These are phyloP conservation scores for Synanthedon tipuliformis DNA, from an alignment of 2,888 invertebrate species.

Conservation along the genomic window DNA sequence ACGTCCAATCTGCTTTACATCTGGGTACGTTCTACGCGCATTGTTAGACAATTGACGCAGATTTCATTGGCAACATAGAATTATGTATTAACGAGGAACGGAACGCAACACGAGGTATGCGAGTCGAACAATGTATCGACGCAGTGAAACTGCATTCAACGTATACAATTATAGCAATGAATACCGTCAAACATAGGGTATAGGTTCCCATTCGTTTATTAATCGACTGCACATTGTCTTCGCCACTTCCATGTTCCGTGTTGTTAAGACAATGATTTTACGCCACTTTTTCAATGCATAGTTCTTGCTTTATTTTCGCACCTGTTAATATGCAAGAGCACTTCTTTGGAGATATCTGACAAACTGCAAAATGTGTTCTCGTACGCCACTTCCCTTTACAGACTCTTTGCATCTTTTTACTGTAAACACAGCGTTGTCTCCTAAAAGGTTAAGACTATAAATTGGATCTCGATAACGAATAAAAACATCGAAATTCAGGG, in stretches of 20 bases:
- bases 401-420: constrained; percentile 22
- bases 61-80: constrained; percentile 54
- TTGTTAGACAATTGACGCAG: constrained; percentile 35
- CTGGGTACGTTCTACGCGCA: constrained; percentile 19
- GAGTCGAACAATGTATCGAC: constrained; percentile 28
- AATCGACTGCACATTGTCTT: constrained; percentile 61
- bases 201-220: constrained; percentile 55
- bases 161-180: constrained; percentile 63
- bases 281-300: constrained; percentile 39
- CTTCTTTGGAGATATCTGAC: constrained; percentile 29
- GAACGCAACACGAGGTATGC: constrained; percentile 24
- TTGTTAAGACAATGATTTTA: constrained; percentile 54
- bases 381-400: constrained; percentile 37
- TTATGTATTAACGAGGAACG: constrained; percentile 43
- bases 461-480: constrained; percentile 17
- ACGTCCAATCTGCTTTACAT: constrained; percentile 36
- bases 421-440: constrained; percentile 15
- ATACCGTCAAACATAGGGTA: constrained; percentile 41
- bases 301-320: constrained; percentile 14
- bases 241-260: constrained; percentile 44
- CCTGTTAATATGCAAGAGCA: constrained; percentile 18
- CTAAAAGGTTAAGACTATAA: constrained; percentile 3
- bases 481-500: constrained; percentile 25
- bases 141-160: constrained; percentile 55
- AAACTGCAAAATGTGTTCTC: constrained; percentile 48